These are phyloP conservation scores for Musca vetustissima DNA, from an alignment of 1,140 invertebrate species.

Conservation along the genomic window DNA sequence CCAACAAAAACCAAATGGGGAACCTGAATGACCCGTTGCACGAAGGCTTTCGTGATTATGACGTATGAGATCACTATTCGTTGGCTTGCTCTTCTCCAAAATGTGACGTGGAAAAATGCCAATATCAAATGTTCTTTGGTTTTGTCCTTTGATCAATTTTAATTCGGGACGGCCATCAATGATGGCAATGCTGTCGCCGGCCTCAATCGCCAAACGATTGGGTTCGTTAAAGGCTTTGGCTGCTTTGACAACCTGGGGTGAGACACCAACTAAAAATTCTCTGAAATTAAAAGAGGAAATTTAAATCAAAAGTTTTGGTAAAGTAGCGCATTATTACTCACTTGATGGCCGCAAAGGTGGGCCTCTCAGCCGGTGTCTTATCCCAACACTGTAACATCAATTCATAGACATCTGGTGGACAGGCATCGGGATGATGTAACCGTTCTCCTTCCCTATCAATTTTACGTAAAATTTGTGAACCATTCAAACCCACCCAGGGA, in stretches of 20 bases:
- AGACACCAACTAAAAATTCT: conserved; percentile 70
- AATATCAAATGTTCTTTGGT: conserved; percentile 84
- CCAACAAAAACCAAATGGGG: conserved; percentile 79
- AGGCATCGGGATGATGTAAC: conserved; percentile 80
- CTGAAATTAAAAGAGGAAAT: conserved; percentile 31
- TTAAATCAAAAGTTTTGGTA: background rate
- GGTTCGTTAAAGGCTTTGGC: conserved; percentile 68
- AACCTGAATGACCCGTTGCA: conserved; percentile 58
- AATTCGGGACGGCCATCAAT: conserved; percentile 88
- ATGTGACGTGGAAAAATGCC: conserved; percentile 68
- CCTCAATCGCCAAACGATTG: conserved; percentile 75
- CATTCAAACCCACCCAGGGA: conserved; percentile 78
- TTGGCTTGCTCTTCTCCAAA: conserved; percentile 40
- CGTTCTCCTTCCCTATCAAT: conserved; percentile 93
- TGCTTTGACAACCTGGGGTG: conserved; percentile 70
- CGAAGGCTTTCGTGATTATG: conserved; percentile 32
- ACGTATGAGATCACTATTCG: conserved; percentile 48
- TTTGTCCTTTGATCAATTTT: conserved; percentile 96
- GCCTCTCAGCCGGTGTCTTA: conserved; percentile 79
- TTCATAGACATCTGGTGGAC: conserved; percentile 82
- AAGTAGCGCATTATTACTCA: conserved; percentile 29
- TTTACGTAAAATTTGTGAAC: conserved; percentile 86
- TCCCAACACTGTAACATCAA: conserved; percentile 88
- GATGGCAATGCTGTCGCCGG: conserved; percentile 86
- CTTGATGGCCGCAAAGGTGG: conserved; percentile 79